Conservation (phyloP, 2,113 vertebrate species). For the Neolamprologus hecqui region DNA sequence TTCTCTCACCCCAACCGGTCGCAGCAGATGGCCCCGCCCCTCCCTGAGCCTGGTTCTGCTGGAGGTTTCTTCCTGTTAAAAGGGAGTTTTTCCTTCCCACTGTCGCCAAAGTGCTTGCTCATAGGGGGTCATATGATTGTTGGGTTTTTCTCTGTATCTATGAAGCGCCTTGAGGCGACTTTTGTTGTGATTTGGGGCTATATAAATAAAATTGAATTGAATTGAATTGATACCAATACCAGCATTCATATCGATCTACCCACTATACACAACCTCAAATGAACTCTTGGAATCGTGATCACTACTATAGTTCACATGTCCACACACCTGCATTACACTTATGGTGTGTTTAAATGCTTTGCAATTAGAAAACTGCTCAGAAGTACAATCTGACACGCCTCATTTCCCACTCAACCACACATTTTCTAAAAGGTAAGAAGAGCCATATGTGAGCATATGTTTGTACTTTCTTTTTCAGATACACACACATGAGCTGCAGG, state of each 20-base stretch:
- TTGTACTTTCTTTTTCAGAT: background rate
- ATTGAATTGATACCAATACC: background rate
- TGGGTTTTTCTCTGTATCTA: too few species aligned
- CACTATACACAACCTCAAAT: background rate
- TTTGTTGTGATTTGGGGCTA: too few species aligned
- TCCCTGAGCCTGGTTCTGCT: too few species aligned
- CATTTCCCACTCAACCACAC: background rate
- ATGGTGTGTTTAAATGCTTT: background rate
- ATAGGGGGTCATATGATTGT: too few species aligned
- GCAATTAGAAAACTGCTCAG: background rate
- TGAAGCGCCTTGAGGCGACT: too few species aligned
- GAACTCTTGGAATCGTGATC: background rate
- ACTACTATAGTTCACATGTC: background rate
- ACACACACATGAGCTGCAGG: background rate
- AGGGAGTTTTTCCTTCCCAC: too few species aligned
- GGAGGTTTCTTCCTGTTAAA: too few species aligned
- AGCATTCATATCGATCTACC: background rate
- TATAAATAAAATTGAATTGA: too few species aligned
- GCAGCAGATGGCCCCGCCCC: too few species aligned
- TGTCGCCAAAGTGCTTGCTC: too few species aligned
- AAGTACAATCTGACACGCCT: background rate
- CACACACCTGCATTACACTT: background rate
- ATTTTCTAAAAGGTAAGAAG: background rate
- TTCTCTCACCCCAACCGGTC: too few species aligned
- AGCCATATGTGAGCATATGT: background rate